Evolutionary conservation across 2,888 invertebrate genomes (phyloP).

Genomic region (Arctia plantaginis): DNA sequence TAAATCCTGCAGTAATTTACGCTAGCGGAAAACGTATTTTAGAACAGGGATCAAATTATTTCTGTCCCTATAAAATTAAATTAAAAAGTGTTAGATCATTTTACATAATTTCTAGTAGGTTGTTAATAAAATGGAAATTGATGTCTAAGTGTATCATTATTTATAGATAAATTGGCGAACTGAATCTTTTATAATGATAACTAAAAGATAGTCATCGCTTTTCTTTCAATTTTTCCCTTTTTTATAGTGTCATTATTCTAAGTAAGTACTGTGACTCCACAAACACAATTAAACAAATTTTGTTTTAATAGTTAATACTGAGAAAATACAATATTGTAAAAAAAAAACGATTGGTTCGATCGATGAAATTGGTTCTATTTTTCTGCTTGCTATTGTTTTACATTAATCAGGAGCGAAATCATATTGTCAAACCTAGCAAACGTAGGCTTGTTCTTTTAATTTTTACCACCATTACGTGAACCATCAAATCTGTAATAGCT

Average conservation of each 20-base stretch:
- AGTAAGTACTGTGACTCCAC: no score
- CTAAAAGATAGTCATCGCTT: background rate
- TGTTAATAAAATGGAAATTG: background rate
- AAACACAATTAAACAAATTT: no score
- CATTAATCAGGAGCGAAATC: no score
- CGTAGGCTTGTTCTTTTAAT: conserved; percentile 32
- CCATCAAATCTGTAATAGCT: conserved; percentile 39
- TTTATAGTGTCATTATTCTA: no score
- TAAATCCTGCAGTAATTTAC: conserved; percentile 30
- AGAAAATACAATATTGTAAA: no score
- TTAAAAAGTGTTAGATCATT: background rate
- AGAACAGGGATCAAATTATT: conserved; percentile 16
- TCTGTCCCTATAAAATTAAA: conserved; percentile 5
- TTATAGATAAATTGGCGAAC: no score
- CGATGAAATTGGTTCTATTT: background rate
- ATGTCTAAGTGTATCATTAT: background rate
- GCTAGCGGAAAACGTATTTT: conserved; percentile 21
- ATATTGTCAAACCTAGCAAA: no score
- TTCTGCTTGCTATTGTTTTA: background rate
- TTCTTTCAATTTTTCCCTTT: no score
- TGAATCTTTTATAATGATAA: no score
- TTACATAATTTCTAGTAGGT: background rate
- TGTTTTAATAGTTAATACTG: no score
- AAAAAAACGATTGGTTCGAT: no score
- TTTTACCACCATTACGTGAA: conserved; percentile 30